A percentile compares a stretch with the other conserved stretches of the same genome.
These are phyloP conservation scores for Hipposideros larvatus DNA, from an alignment of 2,797 vertebrate species.

Conservation along the genomic window DNA sequence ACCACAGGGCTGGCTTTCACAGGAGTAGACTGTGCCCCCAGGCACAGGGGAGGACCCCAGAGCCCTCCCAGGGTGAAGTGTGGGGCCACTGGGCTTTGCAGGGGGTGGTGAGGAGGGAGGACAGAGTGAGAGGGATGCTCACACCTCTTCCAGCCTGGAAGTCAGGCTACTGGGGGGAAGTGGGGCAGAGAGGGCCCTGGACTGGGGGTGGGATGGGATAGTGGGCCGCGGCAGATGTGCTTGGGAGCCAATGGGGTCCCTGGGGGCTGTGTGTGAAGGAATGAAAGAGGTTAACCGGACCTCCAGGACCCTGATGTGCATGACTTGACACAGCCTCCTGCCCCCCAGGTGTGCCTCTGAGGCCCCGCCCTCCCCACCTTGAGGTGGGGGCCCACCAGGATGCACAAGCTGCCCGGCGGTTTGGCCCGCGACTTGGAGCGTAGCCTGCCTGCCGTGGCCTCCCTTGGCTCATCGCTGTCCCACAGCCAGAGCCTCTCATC, in stretches of 20 bases:
- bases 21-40: not conserved
- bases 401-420: constrained; percentile 88
- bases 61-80: not conserved
- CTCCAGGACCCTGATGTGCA: not conserved
- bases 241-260: not conserved
- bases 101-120: not conserved
- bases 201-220: not conserved
- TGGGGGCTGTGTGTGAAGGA: not conserved
- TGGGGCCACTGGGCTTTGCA: not conserved
- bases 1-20: not conserved
- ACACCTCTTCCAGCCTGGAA: not conserved
- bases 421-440: constrained; percentile 89
- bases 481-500: constrained; percentile 91
- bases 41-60: not conserved
- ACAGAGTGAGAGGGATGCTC: not conserved
- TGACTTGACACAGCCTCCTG: not conserved
- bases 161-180: not conserved
- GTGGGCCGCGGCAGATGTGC: not conserved
- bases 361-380: not conserved
- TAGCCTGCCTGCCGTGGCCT: constrained; percentile 94
- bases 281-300: not conserved
- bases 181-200: not conserved
- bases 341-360: constrained; percentile 78
- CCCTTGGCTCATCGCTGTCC: constrained; percentile 92
- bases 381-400: constrained; percentile 80